phyloP scores from a whole-genome alignment of 1,140 invertebrate species.

The Heliconius himera region DNA sequence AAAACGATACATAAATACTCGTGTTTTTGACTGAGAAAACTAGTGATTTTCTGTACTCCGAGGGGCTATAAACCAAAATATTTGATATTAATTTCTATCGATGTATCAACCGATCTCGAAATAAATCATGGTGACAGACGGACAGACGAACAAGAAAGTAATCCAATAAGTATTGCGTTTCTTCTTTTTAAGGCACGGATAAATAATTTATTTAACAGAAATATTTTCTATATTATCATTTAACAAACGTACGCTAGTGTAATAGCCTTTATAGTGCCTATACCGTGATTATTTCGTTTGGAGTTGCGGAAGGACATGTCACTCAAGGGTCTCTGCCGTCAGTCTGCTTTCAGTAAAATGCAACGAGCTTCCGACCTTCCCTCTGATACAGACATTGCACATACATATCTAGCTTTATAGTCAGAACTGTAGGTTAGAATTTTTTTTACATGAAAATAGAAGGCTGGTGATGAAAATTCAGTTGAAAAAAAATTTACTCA shows the following conservation, averaged over 20 bases:
- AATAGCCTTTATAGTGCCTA: conserved; percentile 27
- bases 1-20: no score
- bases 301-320: conserved; percentile 73
- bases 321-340: conserved; percentile 61
- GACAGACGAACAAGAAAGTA: no score
- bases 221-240: neutral
- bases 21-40: no score
- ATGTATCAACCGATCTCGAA: no score
- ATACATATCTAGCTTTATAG: conserved; percentile 32
- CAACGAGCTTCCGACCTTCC: conserved; percentile 63
- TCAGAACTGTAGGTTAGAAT: neutral
- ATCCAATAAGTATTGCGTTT: no score
- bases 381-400: conserved; percentile 57
- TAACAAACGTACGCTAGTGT: neutral
- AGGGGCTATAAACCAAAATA: no score
- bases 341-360: conserved; percentile 64
- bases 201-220: neutral
- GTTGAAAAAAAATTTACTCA: neutral
- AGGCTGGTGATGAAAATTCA: neutral
- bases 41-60: no score
- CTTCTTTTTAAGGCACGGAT: neutral
- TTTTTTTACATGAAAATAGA: neutral
- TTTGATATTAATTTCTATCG: no score
- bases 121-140: no score
- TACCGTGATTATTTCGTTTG: conserved; percentile 48